These are phyloP conservation scores for Mesorhabditis belari DNA, from an alignment of 2,888 invertebrate species.

Conservation along the genomic window DNA sequence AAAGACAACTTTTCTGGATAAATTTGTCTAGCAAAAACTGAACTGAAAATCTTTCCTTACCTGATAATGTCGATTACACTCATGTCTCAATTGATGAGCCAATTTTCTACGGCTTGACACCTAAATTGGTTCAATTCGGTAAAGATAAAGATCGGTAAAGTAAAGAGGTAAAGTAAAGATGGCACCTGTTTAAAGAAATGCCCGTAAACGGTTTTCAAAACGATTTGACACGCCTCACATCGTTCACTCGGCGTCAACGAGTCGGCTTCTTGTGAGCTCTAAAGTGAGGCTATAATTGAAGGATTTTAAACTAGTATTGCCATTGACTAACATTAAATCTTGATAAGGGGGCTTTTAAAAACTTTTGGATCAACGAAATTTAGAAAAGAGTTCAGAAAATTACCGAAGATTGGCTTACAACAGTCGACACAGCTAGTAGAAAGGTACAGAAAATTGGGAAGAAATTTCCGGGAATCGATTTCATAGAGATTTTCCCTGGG, in stretches of 20 bases:
- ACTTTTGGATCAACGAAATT: too few species aligned
- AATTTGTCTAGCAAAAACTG: neutral
- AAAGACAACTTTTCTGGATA: constrained; percentile 2
- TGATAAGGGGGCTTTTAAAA: too few species aligned
- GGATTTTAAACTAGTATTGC: too few species aligned
- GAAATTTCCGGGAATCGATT: too few species aligned
- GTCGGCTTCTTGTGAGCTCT: neutral
- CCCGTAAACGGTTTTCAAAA: constrained; percentile 31
- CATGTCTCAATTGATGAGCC: constrained; percentile 34
- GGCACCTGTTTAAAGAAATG: constrained; percentile 16
- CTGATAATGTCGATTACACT: constrained; percentile 43
- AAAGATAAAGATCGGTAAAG: neutral
- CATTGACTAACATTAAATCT: too few species aligned
- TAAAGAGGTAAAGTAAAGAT: neutral
- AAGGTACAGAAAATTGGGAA: too few species aligned
- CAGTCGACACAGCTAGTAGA: too few species aligned
- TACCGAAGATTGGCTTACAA: too few species aligned
- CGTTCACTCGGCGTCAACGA: constrained; percentile 25
- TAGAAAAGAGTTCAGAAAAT: too few species aligned
- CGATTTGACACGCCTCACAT: constrained; percentile 31
- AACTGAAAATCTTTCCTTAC: constrained; percentile 11
- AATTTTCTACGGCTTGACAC: constrained; percentile 23
- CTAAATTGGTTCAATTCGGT: constrained; percentile 10
- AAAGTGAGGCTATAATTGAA: too few species aligned
- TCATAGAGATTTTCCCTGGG: too few species aligned